Percentiles rank a stretch among this genome's conserved stretches.
phyloP scores from a whole-genome alignment of 2,888 invertebrate species.

The Choristoneura rosaceana region DNA sequence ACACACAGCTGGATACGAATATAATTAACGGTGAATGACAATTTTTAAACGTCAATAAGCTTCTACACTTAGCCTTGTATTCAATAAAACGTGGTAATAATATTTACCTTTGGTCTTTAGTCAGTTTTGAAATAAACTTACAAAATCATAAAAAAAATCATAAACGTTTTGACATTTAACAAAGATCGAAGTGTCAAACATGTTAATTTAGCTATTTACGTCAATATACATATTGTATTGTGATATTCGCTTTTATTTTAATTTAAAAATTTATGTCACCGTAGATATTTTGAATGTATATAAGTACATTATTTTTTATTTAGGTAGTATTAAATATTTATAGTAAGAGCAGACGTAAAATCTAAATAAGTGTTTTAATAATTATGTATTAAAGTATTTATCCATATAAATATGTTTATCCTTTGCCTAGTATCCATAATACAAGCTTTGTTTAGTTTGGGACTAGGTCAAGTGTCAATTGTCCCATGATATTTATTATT shows the following conservation, averaged over 20 bases:
- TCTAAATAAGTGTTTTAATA: no score
- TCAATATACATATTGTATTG: neutral
- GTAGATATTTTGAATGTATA: neutral
- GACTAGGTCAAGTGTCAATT: no score
- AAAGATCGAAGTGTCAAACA: constrained; percentile 1
- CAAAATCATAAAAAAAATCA: neutral
- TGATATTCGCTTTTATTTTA: neutral
- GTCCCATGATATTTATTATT: no score
- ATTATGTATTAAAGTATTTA: no score
- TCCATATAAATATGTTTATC: no score
- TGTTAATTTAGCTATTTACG: constrained; percentile 4
- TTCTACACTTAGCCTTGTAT: constrained; percentile 2
- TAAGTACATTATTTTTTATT: no score
- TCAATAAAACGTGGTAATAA: neutral
- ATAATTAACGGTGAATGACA: constrained; percentile 15
- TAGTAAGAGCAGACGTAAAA: no score
- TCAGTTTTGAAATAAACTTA: neutral
- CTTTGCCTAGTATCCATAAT: no score
- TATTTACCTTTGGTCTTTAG: neutral
- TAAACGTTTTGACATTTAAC: constrained; percentile 1
- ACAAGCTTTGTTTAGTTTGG: no score
- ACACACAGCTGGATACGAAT: constrained; percentile 24
- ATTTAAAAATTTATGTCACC: neutral
- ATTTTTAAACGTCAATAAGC: constrained; percentile 12
- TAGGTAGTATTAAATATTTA: no score